Conservation (phyloP, 2,888 invertebrate species). For the Priocnemis perturbator region DNA sequence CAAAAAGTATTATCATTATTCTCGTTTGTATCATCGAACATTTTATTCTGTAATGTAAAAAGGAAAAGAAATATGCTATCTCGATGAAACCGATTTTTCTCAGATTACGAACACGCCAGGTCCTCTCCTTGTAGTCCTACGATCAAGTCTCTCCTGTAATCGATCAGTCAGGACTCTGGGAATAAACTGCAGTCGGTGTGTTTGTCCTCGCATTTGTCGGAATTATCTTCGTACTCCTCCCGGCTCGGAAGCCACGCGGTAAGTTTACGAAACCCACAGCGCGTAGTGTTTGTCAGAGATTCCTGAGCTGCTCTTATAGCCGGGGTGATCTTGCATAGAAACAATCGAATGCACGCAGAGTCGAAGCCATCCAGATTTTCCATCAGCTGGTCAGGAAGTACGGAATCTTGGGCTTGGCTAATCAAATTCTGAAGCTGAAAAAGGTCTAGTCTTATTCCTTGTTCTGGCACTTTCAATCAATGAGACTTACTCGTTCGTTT, state of each 20-base stretch:
- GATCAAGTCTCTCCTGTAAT: background rate
- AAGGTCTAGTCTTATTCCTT: background rate
- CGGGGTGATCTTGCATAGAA: conserved; percentile 87
- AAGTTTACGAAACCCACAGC: conserved; percentile 63
- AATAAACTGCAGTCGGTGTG: conserved; percentile 70
- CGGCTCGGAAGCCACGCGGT: conserved; percentile 70
- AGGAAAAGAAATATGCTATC: conserved; percentile 13
- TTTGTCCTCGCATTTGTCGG: conserved; percentile 72
- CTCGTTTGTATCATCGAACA: background rate
- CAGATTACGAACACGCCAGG: too few relatives aligned
- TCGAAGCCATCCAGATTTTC: conserved; percentile 79
- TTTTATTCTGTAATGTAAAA: conserved; percentile 14
- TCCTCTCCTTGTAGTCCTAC: too few relatives aligned
- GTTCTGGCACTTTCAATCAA: background rate
- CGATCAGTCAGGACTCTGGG: conserved; percentile 24
- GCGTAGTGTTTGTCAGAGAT: conserved; percentile 76
- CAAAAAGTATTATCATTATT: background rate
- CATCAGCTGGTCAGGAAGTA: conserved; percentile 80
- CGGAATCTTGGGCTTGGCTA: conserved; percentile 79
- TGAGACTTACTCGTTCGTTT: conserved; percentile 75
- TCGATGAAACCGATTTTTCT: conserved; percentile 15
- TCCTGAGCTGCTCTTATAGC: conserved; percentile 87
- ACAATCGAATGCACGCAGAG: conserved; percentile 82
- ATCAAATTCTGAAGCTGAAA: conserved; percentile 76
- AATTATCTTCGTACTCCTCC: conserved; percentile 70